phyloP scores from a whole-genome alignment of 2,888 invertebrate species.

The Volucella inanis region DNA sequence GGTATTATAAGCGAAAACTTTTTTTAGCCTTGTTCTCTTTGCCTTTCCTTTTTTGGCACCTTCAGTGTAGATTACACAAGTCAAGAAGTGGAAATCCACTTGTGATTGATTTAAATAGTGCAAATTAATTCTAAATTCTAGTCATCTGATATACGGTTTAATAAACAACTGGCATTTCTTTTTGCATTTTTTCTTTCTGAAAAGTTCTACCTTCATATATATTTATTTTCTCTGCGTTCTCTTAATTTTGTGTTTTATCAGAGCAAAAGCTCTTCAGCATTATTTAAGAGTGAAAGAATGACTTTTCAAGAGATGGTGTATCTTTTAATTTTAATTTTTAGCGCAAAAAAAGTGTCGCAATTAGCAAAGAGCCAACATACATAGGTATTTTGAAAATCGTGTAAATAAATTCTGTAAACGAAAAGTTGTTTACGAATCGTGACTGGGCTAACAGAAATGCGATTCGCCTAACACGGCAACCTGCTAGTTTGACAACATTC shows the following conservation, averaged over 20 bases:
- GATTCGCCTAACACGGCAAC: constrained; percentile 52
- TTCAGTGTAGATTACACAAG: constrained; percentile 1
- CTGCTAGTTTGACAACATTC: constrained; percentile 27
- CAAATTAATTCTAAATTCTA: neutral
- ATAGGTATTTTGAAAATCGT: constrained; percentile 28
- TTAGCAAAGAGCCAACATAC: neutral
- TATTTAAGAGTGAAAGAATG: neutral
- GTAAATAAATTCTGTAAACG: constrained; percentile 40
- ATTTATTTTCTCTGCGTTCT: neutral
- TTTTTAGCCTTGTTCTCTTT: too few species aligned
- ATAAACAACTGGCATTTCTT: constrained; percentile 15
- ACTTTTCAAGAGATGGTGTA: neutral
- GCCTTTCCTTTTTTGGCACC: neutral
- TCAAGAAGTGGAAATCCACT: constrained; percentile 9
- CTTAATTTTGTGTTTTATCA: neutral
- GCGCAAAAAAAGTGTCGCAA: constrained; percentile 2
- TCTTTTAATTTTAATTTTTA: neutral
- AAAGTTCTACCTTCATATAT: neutral
- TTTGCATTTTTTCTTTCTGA: neutral
- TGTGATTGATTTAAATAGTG: constrained; percentile 10
- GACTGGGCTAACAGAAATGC: constrained; percentile 66
- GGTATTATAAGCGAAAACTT: too few species aligned
- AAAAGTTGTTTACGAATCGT: constrained; percentile 37
- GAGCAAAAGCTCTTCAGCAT: constrained; percentile 1
- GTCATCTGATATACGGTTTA: constrained; percentile 16